Base-by-base conservation (phyloP, 2,113 vertebrate genomes). In the Esox niger region DNA sequence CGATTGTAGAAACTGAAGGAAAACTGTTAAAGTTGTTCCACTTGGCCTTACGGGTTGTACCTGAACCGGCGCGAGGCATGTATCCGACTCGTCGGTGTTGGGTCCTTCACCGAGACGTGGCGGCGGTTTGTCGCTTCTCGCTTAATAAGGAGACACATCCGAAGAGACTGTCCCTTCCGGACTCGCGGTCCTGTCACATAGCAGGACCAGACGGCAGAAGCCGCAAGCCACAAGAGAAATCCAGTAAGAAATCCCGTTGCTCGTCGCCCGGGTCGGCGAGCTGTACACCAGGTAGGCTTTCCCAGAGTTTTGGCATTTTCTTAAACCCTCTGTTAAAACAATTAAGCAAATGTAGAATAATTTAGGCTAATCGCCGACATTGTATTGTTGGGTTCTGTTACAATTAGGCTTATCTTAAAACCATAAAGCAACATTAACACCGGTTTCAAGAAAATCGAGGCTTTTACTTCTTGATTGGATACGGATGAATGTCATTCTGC, bases 51-150 rank as follows among this genome's bases (percentile, higher is more conserved):
- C 38, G 15, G 9, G 26, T 32, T 59, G 57, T 59, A 4, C 1
- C 30, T 10, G 59, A 23, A 1, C 2, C 57, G 20, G 20, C 10
- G 49, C 1, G 49, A 71, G 23, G n/a, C 25, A 90, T 90, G 88
- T 82, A 82, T 71, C 57, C 86, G 11, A 75, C 71, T 6, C 81
- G 84, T 21, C 81, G 83, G 8, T 88, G 82, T 52, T 85, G 81
- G 20, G 23, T 70, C 11, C 26, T 90, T 15, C 63, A 64, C 43
- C 82, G 82, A 55, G 74, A 82, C 29, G 7, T 82, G 7, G 43
- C 67, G 13, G 63, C 69, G 31, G 32, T 85, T 29, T 82, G 76
- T 30, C 52, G 61, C 2, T 64, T 82, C 13, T 74, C 77, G 1
- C 55, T 62, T 25, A 62, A 62, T 54, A 67, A 25, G 17, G 2